Evolutionary conservation across 2,888 invertebrate species (phyloP).

Genomic region (Podabrus alpinus): DNA sequence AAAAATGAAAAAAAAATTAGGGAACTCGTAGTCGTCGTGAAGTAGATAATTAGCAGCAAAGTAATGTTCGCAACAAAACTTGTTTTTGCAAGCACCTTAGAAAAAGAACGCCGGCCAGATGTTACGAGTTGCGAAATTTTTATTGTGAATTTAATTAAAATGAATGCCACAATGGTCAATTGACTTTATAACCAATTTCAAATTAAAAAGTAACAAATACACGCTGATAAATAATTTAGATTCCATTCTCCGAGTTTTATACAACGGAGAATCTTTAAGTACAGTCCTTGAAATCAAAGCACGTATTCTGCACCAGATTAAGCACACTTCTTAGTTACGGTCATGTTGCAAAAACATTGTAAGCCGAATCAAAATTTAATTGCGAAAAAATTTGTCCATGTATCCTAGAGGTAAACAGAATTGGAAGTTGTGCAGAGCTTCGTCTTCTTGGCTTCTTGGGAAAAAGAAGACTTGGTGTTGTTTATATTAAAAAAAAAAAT

Average conservation of each 20-base stretch:
- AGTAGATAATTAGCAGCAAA: not conserved
- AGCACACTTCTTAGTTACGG: slow-evolving; percentile 14
- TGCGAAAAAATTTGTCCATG: not conserved
- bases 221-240: slow-evolving; percentile 11
- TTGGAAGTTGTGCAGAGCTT: not conserved
- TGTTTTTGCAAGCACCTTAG: slow-evolving; percentile 3
- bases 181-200: not conserved
- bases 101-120: not conserved
- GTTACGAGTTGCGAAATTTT: not conserved
- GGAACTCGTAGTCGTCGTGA: not conserved
- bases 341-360: slow-evolving; percentile 9
- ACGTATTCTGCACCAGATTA: slow-evolving; percentile 27
- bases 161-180: not conserved
- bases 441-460: no score
- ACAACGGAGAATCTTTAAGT: slow-evolving; percentile 16
- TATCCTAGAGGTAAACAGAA: not conserved
- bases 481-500: not conserved
- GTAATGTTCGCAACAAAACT: slow-evolving; percentile 3
- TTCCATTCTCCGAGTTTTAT: slow-evolving; percentile 11
- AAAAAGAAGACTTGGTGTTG: not conserved
- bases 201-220: slow-evolving; percentile 2
- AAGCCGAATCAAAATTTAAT: not conserved
- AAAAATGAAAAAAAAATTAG: not conserved
- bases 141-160: slow-evolving; percentile 2
- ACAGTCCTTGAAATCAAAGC: slow-evolving; percentile 32